Evolutionary conservation across 2,888 invertebrate genomes (phyloP).

Genomic region (Apamea monoglypha): DNA sequence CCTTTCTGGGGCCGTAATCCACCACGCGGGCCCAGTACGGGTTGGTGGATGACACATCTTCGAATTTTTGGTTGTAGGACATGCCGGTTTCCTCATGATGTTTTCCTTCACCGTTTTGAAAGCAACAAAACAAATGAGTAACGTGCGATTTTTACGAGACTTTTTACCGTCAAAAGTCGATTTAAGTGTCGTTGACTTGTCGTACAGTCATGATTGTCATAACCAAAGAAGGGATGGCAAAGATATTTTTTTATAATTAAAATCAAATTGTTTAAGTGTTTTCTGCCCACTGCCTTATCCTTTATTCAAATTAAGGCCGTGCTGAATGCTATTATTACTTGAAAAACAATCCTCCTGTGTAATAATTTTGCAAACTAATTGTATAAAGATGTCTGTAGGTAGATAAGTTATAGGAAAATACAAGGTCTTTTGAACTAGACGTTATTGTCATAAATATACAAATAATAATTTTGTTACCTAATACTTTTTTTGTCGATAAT

Average conservation of each 20-base stretch:
- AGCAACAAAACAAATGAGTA: conserved; percentile 52
- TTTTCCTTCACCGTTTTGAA: conserved; percentile 6
- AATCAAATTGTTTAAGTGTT: conserved; percentile 50
- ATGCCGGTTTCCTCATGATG: background rate
- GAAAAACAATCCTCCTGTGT: conserved; percentile 42
- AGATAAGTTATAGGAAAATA: conserved; percentile 46
- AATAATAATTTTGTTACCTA: conserved; percentile 18
- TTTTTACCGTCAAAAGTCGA: conserved; percentile 47
- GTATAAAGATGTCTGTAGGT: conserved; percentile 44
- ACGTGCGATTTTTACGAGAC: conserved; percentile 34
- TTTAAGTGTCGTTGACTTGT: conserved; percentile 58
- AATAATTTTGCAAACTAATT: conserved; percentile 53
- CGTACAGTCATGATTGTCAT: conserved; percentile 37
- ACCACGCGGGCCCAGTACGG: background rate
- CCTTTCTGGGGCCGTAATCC: background rate
- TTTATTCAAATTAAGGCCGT: conserved; percentile 56
- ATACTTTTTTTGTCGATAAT: conserved; percentile 31
- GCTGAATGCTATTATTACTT: conserved; percentile 29
- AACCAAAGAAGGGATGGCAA: conserved; percentile 50
- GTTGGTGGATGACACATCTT: background rate
- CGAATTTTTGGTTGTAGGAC: background rate
- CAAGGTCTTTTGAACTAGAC: conserved; percentile 41
- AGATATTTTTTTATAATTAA: conserved; percentile 55
- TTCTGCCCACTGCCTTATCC: conserved; percentile 56
- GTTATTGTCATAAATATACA: conserved; percentile 40